Percentiles rank a stretch among this genome's conserved stretches.
These are phyloP conservation scores for Pocillopora damicornis DNA, from an alignment of 64 coral and sea anemone genomes.

Conservation along the genomic window DNA sequence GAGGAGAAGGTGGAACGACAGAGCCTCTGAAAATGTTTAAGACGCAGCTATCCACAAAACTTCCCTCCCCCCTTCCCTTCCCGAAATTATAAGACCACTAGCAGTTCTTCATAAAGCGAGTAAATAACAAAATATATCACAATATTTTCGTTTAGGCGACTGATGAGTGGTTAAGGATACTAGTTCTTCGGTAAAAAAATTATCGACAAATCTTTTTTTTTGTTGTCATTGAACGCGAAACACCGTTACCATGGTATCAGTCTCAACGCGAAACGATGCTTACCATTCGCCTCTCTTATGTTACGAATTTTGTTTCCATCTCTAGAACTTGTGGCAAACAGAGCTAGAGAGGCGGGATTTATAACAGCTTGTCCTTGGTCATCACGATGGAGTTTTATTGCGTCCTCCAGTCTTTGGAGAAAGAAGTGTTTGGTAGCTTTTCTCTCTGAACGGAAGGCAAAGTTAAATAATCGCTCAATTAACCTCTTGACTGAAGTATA, in stretches of 20 bases:
- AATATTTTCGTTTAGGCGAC: too few species aligned
- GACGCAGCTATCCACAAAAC: too few species aligned
- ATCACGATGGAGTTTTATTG: conserved; percentile 25
- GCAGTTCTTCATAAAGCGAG: too few species aligned
- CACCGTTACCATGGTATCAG: background rate
- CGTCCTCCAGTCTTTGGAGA: conserved; percentile 10
- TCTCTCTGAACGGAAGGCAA: background rate
- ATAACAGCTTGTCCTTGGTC: background rate
- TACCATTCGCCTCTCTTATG: background rate
- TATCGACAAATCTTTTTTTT: too few species aligned
- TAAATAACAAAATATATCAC: too few species aligned
- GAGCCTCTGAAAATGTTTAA: too few species aligned
- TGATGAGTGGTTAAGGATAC: too few species aligned
- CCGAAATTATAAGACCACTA: too few species aligned
- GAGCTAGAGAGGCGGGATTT: background rate
- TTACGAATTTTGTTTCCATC: background rate
- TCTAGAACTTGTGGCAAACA: background rate
- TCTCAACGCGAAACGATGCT: background rate
- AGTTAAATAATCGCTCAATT: background rate
- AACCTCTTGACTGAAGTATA: background rate
- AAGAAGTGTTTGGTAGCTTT: background rate
- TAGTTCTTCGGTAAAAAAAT: too few species aligned
- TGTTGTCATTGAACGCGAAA: background rate
- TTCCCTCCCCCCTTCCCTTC: too few species aligned
- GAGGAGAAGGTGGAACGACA: too few species aligned